A percentile compares a stretch with the other conserved stretches of the same genome.
Conservation (phyloP, 2,797 vertebrate genomes). For the Helarctos malayanus region DNA sequence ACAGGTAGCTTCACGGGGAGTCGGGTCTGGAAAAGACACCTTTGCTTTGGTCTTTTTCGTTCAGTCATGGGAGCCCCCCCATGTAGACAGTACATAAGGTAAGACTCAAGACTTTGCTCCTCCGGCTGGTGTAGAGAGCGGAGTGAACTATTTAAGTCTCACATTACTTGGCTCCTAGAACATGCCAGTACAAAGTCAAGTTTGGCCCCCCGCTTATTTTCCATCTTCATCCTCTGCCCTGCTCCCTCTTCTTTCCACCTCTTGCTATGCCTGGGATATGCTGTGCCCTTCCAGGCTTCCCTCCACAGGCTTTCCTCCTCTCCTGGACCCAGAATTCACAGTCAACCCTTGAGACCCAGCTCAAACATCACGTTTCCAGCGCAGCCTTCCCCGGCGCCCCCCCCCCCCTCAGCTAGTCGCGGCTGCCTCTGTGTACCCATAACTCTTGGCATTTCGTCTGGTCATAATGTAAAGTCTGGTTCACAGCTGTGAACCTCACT, state of each 20-base stretch:
- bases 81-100: accelerated
- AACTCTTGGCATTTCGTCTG: neutral
- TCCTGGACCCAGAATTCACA: neutral
- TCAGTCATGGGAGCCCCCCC: neutral
- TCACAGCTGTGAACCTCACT: neutral
- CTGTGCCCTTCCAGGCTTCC: neutral
- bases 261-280: neutral
- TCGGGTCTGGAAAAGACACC: neutral
- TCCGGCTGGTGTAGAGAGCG: too few relatives aligned
- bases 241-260: neutral
- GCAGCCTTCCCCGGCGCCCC: neutral
- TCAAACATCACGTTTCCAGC: neutral
- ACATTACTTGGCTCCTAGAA: neutral
- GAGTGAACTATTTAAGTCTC: neutral
- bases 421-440: neutral
- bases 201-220: neutral
- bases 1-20: neutral
- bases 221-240: neutral
- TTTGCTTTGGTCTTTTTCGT: neutral
- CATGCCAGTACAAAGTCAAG: neutral
- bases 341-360: neutral
- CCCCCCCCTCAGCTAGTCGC: too few relatives aligned
- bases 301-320: neutral
- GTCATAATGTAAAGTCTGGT: neutral
- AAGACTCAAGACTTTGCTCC: neutral